Evolutionary conservation across 2,797 vertebrate species (phyloP), one percentile per base, ranked within the genome.

Genomic region (Margarornis squamiger): DNA sequence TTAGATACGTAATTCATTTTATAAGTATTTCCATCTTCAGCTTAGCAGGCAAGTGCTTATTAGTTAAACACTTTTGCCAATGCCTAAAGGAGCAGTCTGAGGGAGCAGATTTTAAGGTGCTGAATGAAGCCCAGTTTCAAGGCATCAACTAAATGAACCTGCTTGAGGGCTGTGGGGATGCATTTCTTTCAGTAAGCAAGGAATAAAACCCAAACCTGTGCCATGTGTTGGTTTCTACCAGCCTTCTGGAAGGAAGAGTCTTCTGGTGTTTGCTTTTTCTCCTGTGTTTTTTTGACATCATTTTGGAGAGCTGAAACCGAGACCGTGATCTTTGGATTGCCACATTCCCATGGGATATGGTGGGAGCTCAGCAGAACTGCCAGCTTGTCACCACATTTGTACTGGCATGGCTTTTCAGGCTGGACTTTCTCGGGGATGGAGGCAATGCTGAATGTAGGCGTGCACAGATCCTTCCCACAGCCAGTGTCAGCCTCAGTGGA

Each of bases 321-420:
- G 66, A 21, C 39, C 54, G 19, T 21, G 43, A 17, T 13, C 52
- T 46, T 48, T 41, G 75, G 41, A 17, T 86, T 7, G 1, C 90
- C 11, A 0, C 0, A 2, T 59, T 21, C 14, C 17, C 45, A 1
- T n/a, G 8, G 12, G 38, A 22, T 1, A 0, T 7, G 55, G 55
- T 26, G 17, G 78, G 63, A 76, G 48, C 38, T 76, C 71, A 24
- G 34, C 80, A 77, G 39, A n/a, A 16, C 70, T 46, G 39, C n/a
- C 2, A 6, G 30, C 36, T 36, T 54, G 32, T 59, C 39, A 12
- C 7, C 7, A 0, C 7, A 0, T 4, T 21, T 1, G 9, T 71
- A 26, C n/a, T 72, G 43, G 39, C 38, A 14, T 24, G 58, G 68
- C 57, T 55, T 20, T 65, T 67, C 39, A 12, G 16, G 19, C 27